Conservation (phyloP, 2,888 invertebrate genomes). For the Agrilus biguttatus region DNA sequence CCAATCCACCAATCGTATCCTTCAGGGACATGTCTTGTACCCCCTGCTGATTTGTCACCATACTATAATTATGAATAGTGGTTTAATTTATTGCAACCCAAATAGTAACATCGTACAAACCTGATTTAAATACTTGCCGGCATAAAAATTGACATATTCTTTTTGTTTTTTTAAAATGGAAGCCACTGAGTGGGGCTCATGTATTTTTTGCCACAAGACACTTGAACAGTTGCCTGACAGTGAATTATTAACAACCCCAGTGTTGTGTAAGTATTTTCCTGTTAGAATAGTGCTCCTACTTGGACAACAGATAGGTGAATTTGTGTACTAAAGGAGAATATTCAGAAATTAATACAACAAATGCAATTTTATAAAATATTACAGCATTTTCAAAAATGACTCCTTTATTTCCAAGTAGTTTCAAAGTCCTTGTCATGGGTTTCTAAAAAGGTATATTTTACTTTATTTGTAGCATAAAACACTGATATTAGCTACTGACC, state of each 20-base stretch:
- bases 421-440: slow-evolving; percentile 49
- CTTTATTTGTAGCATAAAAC: slow-evolving; percentile 1
- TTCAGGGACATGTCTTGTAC: slow-evolving; percentile 52
- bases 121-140: slow-evolving; percentile 87
- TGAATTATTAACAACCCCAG: slow-evolving; percentile 64
- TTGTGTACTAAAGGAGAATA: slow-evolving; percentile 50
- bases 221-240: slow-evolving; percentile 64
- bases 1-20: slow-evolving; percentile 86
- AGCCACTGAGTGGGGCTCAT: slow-evolving; percentile 56
- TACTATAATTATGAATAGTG: slow-evolving; percentile 4
- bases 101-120: slow-evolving; percentile 29
- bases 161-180: slow-evolving; percentile 44
- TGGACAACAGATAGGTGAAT: slow-evolving; percentile 80
- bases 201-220: slow-evolving; percentile 44
- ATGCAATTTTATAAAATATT: slow-evolving; percentile 27
- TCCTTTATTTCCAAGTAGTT: slow-evolving; percentile 48
- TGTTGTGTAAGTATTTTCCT: slow-evolving; percentile 75
- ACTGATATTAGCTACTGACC: slow-evolving; percentile 37
- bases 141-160: slow-evolving; percentile 72
- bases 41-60: slow-evolving; percentile 31
- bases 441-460: slow-evolving; percentile 35
- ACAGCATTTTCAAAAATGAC: slow-evolving; percentile 61
- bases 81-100: background rate
- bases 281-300: slow-evolving; percentile 77
- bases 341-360: background rate